phyloP scores from a whole-genome alignment of 2,797 vertebrate species.

The Synanceia verrucosa region DNA sequence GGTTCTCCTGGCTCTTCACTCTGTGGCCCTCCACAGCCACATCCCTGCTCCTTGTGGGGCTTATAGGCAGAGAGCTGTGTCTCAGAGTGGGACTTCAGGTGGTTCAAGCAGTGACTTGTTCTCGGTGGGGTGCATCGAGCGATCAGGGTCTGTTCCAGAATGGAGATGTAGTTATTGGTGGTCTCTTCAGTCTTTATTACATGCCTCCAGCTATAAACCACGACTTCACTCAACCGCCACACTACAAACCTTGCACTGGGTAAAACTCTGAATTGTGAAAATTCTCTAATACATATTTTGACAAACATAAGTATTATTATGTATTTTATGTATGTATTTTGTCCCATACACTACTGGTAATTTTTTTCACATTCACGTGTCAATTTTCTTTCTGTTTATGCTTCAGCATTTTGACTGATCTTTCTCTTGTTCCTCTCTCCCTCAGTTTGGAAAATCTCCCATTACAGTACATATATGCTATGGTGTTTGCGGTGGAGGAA shows the following conservation, averaged over 20 bases:
- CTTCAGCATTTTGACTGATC: neutral
- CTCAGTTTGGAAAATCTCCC: slow-evolving; percentile 78
- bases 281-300: neutral
- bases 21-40: slow-evolving; percentile 32
- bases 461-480: slow-evolving; percentile 75
- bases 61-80: slow-evolving; percentile 53
- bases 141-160: slow-evolving; percentile 71
- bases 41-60: slow-evolving; percentile 55
- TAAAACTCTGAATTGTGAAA: slow-evolving; percentile 51
- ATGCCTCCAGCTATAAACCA: slow-evolving; percentile 49
- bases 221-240: slow-evolving; percentile 58
- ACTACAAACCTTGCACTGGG: slow-evolving; percentile 70
- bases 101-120: slow-evolving; percentile 54
- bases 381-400: neutral
- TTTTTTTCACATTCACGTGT: neutral
- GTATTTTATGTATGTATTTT: neutral
- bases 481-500: slow-evolving; percentile 81
- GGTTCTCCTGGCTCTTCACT: slow-evolving; percentile 32
- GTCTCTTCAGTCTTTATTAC: slow-evolving; percentile 76
- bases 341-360: neutral
- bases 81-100: slow-evolving; percentile 43
- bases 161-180: slow-evolving; percentile 81
- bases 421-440: neutral
- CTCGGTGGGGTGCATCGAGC: slow-evolving; percentile 49
- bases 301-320: neutral